These are phyloP conservation scores for Smittia sp. DNA, from an alignment of 2,888 invertebrate genomes.

Conservation along the genomic window DNA sequence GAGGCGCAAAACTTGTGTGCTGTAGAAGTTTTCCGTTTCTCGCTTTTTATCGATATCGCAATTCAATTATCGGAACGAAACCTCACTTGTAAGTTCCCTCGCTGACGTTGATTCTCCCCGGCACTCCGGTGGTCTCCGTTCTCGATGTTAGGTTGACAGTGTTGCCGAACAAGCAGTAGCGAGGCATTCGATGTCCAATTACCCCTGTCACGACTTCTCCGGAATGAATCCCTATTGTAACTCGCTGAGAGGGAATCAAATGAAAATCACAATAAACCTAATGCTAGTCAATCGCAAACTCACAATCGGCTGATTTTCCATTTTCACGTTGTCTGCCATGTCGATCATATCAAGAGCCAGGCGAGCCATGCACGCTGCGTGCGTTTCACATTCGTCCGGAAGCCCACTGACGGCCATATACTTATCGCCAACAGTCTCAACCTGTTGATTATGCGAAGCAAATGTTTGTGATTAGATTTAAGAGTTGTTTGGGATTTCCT, in stretches of 20 bases:
- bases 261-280: too few species aligned
- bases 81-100: constrained; percentile 84
- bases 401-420: constrained; percentile 97
- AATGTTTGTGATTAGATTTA: not conserved
- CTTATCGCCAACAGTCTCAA: constrained; percentile 96
- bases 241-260: too few species aligned
- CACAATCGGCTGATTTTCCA: constrained; percentile 86
- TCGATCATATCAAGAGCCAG: constrained; percentile 96
- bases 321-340: constrained; percentile 78
- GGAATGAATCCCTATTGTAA: constrained; percentile 91
- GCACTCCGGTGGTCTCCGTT: constrained; percentile 87
- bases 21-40: too few species aligned
- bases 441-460: constrained; percentile 57
- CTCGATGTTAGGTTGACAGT: constrained; percentile 91
- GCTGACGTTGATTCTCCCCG: constrained; percentile 86
- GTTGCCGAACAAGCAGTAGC: constrained; percentile 75
- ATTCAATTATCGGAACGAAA: not conserved
- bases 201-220: constrained; percentile 94
- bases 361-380: constrained; percentile 86
- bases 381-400: constrained; percentile 85
- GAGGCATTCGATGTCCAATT: constrained; percentile 89
- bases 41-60: not conserved
- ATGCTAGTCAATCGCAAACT: constrained; percentile 48
- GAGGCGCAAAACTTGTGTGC: too few species aligned
- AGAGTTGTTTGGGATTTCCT: not conserved